phyloP scores from a whole-genome alignment of 2,888 invertebrate genomes.

The Thereva unica region DNA sequence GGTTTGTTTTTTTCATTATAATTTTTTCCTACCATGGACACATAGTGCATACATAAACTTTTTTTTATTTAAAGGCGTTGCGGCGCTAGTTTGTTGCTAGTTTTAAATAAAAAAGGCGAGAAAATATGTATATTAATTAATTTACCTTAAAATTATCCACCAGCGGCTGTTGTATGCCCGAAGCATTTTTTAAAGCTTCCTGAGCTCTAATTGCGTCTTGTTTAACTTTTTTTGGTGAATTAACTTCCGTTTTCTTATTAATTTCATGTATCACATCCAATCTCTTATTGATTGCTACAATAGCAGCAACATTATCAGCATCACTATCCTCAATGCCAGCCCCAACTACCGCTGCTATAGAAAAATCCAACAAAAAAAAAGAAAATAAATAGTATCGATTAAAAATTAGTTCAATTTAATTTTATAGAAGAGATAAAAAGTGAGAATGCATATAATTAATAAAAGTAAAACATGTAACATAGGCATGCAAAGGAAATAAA shows the following conservation, averaged over 20 bases:
- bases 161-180: background rate
- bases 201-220: constrained; percentile 24
- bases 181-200: background rate
- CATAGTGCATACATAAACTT: no score
- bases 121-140: background rate
- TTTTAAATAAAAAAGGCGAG: no score
- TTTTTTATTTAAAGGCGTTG: no score
- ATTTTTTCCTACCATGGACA: no score
- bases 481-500: no score
- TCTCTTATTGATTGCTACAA: background rate
- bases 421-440: background rate
- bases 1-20: no score
- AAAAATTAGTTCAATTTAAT: background rate
- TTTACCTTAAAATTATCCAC: constrained; percentile 3
- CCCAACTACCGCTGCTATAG: constrained; percentile 61
- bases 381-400: constrained; percentile 14
- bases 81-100: no score
- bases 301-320: constrained; percentile 10
- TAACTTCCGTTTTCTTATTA: constrained; percentile 8
- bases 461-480: no score
- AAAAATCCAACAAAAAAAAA: background rate
- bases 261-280: constrained; percentile 8
- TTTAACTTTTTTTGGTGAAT: constrained; percentile 18
- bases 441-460: no score
- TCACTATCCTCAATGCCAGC: constrained; percentile 60